These are phyloP conservation scores for Ochropacha duplaris DNA, from an alignment of 2,888 invertebrate species.

Conservation along the genomic window DNA sequence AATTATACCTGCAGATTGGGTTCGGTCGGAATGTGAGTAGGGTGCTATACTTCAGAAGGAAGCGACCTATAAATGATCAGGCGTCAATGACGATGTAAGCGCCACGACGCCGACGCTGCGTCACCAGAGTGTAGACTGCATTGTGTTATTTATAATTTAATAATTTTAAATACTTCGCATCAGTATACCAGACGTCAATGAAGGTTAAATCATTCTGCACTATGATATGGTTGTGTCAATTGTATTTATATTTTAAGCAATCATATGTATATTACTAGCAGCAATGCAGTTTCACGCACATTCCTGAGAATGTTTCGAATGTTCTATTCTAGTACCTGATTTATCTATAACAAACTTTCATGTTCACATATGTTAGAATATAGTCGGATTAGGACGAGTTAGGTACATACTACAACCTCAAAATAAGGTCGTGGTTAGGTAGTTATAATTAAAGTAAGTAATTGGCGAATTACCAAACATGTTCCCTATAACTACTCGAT, in stretches of 20 bases:
- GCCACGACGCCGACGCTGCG: conserved; percentile 4
- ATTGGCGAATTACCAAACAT: too few relatives aligned
- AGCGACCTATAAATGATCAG: conserved; percentile 27
- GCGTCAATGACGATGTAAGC: conserved; percentile 11
- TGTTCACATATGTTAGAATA: too few relatives aligned
- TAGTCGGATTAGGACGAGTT: too few relatives aligned
- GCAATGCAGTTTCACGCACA: too few relatives aligned
- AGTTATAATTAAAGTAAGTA: background rate
- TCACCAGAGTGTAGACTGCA: conserved; percentile 1
- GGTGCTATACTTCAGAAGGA: conserved; percentile 19
- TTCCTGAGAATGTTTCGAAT: too few relatives aligned
- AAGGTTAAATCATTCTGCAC: background rate
- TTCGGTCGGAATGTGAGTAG: background rate
- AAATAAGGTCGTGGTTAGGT: background rate
- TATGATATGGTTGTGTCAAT: background rate
- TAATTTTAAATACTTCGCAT: background rate
- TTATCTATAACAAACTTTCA: too few relatives aligned
- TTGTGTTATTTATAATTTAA: conserved; percentile 7
- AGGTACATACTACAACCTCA: too few relatives aligned
- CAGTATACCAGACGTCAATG: background rate
- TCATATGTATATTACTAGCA: too few relatives aligned
- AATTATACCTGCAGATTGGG: background rate
- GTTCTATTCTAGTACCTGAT: too few relatives aligned
- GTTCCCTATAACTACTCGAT: too few relatives aligned
- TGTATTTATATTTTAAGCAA: too few relatives aligned